These are phyloP conservation scores for Microchrysa polita DNA, from an alignment of 2,888 invertebrate species.

Conservation along the genomic window DNA sequence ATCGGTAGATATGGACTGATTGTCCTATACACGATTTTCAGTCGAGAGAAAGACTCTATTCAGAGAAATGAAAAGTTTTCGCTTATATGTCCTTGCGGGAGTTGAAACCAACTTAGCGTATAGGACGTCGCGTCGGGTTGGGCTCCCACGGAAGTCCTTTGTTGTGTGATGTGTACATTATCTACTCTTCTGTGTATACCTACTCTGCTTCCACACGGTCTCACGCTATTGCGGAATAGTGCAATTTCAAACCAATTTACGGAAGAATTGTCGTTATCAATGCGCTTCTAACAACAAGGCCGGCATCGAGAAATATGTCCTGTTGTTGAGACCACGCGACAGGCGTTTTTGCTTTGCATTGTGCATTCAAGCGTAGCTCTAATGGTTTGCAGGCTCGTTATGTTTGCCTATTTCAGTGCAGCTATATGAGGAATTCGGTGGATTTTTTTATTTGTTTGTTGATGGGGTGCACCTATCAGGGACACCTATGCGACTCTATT, in stretches of 20 bases:
- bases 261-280: slow-evolving; percentile 31
- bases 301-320: too few species aligned
- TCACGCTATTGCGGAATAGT: background rate
- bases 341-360: background rate
- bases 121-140: too few species aligned
- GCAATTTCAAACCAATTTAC: slow-evolving; percentile 35
- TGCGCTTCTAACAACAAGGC: slow-evolving; percentile 1
- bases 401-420: background rate
- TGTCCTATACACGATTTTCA: background rate
- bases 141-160: too few species aligned
- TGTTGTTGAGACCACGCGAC: too few species aligned
- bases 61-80: background rate
- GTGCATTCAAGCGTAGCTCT: slow-evolving; percentile 17
- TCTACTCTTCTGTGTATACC: background rate
- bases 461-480: slow-evolving; percentile 5
- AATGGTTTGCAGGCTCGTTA: slow-evolving; percentile 28
- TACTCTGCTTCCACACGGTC: too few species aligned
- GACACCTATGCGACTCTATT: background rate
- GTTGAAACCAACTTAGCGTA: too few species aligned
- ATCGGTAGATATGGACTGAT: too few species aligned
- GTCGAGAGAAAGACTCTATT: background rate
- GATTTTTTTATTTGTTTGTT: too few species aligned
- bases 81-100: background rate
- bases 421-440: background rate
- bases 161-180: background rate